These are phyloP conservation scores for Micrasema minimum DNA, from an alignment of 1,140 invertebrate species.

Conservation along the genomic window DNA sequence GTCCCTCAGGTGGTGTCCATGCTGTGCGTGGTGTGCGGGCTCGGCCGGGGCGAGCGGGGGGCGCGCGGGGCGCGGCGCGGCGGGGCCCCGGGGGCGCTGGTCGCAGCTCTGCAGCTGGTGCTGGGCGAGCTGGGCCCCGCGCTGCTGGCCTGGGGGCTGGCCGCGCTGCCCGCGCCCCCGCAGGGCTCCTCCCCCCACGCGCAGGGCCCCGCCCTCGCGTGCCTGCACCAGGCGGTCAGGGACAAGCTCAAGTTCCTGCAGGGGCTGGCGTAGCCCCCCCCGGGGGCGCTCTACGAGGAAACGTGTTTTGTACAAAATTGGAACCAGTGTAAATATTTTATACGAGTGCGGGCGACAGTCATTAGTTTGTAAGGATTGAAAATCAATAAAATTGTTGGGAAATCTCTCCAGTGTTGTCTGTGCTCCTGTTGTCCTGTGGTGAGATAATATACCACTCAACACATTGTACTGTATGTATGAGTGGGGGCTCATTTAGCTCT, in stretches of 20 bases:
- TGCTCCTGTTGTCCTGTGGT: too few species aligned
- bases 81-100: constrained; percentile 3
- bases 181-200: background rate
- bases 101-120: background rate
- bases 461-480: too few species aligned
- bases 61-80: constrained; percentile 22
- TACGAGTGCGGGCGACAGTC: constrained; percentile 3
- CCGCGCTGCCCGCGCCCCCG: background rate
- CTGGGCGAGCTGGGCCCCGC: background rate
- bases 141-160: constrained; percentile 1
- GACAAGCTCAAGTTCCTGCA: constrained; percentile 26
- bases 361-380: constrained; percentile 5
- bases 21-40: constrained; percentile 13
- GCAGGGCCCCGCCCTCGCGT: background rate
- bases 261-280: background rate
- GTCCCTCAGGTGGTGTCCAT: constrained; percentile 30
- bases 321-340: constrained; percentile 24
- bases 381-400: constrained; percentile 14
- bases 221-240: constrained; percentile 10
- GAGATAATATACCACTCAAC: too few species aligned
- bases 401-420: background rate
- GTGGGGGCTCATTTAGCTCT: too few species aligned
- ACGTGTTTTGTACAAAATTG: background rate
- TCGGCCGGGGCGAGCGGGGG: constrained; percentile 4
- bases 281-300: background rate